phyloP scores from a whole-genome alignment of 37 sponge, comb jelly and placozoan genomes.

The Diacarnus erythraeanus region DNA sequence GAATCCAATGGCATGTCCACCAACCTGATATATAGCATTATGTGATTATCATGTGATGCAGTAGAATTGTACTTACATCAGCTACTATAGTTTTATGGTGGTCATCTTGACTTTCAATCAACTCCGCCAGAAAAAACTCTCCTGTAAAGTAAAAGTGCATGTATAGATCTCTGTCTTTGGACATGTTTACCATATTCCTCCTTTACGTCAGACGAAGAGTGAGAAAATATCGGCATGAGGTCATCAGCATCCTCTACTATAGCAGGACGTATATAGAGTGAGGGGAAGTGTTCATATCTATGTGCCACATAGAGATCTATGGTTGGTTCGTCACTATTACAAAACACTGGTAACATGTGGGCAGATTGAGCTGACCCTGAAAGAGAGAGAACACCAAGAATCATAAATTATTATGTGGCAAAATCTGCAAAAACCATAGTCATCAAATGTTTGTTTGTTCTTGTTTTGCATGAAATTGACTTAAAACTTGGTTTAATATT shows the following conservation, averaged over 20 bases:
- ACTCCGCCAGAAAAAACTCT: constrained; percentile 93
- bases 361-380: constrained; percentile 24
- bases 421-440: no score
- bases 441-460: no score
- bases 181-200: constrained; percentile 72
- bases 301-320: constrained; percentile 44
- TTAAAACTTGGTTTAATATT: no score
- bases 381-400: background rate
- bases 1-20: constrained; percentile 91
- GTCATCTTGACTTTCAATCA: constrained; percentile 91
- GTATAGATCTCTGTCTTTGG: background rate
- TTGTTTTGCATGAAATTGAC: no score
- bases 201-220: constrained; percentile 14
- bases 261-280: constrained; percentile 70
- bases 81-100: constrained; percentile 90
- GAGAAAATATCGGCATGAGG: constrained; percentile 81
- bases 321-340: constrained; percentile 5
- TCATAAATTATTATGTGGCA: no score
- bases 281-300: constrained; percentile 76
- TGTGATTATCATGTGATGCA: constrained; percentile 2
- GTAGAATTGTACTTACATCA: constrained; percentile 62
- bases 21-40: constrained; percentile 59
- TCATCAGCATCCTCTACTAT: constrained; percentile 96
- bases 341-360: constrained; percentile 27
- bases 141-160: constrained; percentile 39